Conservation (phyloP, 2,113 vertebrate species). For the Chaetops frenatus region DNA sequence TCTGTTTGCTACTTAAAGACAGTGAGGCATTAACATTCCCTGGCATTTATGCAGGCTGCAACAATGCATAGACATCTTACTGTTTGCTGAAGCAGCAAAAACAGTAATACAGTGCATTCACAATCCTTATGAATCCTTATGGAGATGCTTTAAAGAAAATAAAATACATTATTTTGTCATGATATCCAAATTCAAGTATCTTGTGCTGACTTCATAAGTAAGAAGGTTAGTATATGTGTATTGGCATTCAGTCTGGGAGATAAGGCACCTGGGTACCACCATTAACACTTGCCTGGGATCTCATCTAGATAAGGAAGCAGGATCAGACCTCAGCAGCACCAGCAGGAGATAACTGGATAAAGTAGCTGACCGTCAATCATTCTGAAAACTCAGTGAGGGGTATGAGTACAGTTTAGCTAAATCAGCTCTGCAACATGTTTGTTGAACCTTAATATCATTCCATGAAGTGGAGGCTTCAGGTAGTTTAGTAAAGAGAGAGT, state of each 20-base stretch:
- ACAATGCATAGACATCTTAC: neutral
- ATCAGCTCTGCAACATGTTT: neutral
- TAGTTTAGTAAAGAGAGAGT: neutral
- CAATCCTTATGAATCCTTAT: neutral
- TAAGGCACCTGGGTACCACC: neutral
- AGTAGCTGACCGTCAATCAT: rapidly evolving
- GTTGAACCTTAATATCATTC: neutral
- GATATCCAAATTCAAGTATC: neutral
- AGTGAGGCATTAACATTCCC: rapidly evolving
- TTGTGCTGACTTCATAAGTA: neutral
- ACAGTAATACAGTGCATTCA: neutral
- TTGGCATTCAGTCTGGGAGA: neutral
- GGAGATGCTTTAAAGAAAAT: neutral
- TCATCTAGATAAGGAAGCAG: neutral
- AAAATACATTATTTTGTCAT: neutral
- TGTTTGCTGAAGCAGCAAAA: neutral
- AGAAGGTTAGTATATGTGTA: neutral
- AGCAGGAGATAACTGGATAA: neutral
- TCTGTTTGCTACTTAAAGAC: neutral
- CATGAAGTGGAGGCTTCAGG: neutral
- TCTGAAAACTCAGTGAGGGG: neutral
- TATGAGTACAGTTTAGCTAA: neutral
- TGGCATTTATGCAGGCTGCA: neutral
- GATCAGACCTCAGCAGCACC: neutral
- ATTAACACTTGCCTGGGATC: neutral